Percentiles rank a stretch among this genome's conserved stretches.
Conservation (phyloP, 2,113 vertebrate genomes). For the Scytalopus superciliaris region DNA sequence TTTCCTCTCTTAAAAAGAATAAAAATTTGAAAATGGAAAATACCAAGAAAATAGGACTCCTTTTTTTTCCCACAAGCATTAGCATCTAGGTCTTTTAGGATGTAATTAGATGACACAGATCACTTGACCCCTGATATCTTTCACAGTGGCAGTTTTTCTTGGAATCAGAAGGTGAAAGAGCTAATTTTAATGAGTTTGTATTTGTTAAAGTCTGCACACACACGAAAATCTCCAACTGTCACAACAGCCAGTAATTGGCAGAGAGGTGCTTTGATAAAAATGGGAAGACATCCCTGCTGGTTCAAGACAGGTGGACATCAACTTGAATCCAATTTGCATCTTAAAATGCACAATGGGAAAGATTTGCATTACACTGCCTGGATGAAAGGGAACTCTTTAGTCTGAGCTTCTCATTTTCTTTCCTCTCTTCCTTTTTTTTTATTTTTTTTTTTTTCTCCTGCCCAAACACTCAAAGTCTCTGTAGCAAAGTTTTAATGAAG, state of each 20-base stretch:
- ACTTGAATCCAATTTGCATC: conserved; percentile 65
- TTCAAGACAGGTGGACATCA: conserved; percentile 70
- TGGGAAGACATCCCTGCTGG: conserved; percentile 46
- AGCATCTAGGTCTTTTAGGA: neutral
- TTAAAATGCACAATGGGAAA: conserved; percentile 46
- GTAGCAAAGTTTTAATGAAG: conserved; percentile 67
- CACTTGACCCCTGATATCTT: conserved; percentile 23
- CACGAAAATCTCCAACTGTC: conserved; percentile 45
- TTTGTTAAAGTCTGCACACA: conserved; percentile 45
- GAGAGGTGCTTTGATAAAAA: conserved; percentile 54
- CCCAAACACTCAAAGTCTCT: conserved; percentile 23
- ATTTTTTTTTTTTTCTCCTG: neutral
- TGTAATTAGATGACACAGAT: conserved; percentile 4
- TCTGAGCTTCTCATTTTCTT: conserved; percentile 30
- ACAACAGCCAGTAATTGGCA: conserved; percentile 59
- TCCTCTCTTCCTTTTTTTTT: neutral
- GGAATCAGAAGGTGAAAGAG: conserved; percentile 36
- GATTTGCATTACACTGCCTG: conserved; percentile 35
- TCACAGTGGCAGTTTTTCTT: conserved; percentile 10
- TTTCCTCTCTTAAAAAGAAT: neutral
- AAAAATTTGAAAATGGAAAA: neutral
- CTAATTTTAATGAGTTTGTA: conserved; percentile 69
- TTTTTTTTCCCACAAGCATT: neutral
- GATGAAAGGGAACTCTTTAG: conserved; percentile 46
- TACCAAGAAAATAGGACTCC: neutral